Evolutionary conservation across 2,113 vertebrate genomes (phyloP), one percentile per base, ranked within the genome.

Genomic region (Microtus richardsoni): DNA sequence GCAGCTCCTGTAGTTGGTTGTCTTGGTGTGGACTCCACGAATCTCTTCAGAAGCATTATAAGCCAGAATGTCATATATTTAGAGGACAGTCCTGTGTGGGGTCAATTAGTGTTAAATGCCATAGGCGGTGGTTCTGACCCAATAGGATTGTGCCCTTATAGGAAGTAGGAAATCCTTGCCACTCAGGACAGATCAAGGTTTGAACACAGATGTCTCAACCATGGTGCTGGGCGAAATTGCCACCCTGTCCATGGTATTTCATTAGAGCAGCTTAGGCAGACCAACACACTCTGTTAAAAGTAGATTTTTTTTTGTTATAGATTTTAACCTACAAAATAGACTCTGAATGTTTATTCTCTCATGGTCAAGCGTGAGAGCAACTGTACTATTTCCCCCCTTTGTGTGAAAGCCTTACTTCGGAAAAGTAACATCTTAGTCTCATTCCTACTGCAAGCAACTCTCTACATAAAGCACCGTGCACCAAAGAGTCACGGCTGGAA

Each of bases 251-350:
- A 3, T 49, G 2, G 5, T 41, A 36, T 41, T 93, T 91, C 92
- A 14, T 86, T 82, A 74, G 3, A 5, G 13, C 44, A 86, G 47
- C 52, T 8, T 7, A 47, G 86, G 36, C 30, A 70, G 12, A 87
- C 33, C 58, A 78, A 87, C 44, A 49, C 5, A 64, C 10, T 86
- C 26, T 49, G 4, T 89, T 52, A 66, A 71, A 95, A 41, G 30
- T 74, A 77, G 60, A 88, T 88, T 2, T 68, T 19, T 62, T 52
- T 49, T 52, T 92, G 12, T 44, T 71, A 3, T 68, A 13, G 19
- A n/a, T 66, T 58, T 93, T 79, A 93, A 91, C 91, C 91, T 73
- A 44, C 44, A 62, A 96, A 86, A 73, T 33, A 49, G 33, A 77
- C 28, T 16, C 92, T 70, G 62, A 41, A 9, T 77, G 7, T 75